phyloP scores from a whole-genome alignment of 2,888 invertebrate genomes.

The Erynnis tages region DNA sequence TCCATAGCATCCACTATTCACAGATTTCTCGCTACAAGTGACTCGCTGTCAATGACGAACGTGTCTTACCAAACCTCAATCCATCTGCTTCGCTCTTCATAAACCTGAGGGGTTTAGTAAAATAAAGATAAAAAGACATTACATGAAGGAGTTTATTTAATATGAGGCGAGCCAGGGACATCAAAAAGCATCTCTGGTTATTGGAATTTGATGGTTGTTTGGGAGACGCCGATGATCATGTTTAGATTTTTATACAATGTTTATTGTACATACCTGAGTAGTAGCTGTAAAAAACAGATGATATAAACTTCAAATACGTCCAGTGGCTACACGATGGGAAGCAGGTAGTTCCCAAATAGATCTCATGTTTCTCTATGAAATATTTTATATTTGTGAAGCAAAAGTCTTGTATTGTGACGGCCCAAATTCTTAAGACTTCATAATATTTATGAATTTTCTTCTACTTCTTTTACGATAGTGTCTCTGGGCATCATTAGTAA shows the following conservation, averaged over 20 bases:
- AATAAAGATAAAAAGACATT: constrained; percentile 37
- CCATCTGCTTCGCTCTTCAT: constrained; percentile 31
- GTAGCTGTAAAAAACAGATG: background rate
- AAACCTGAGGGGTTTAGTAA: constrained; percentile 33
- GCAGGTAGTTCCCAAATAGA: too few species aligned
- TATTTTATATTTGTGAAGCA: too few species aligned
- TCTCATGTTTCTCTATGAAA: too few species aligned
- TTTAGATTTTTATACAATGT: constrained; percentile 34
- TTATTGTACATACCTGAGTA: constrained; percentile 7
- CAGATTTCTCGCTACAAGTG: background rate
- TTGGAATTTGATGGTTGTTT: constrained; percentile 43
- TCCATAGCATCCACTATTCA: background rate
- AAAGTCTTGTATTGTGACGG: too few species aligned
- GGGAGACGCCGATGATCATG: constrained; percentile 23
- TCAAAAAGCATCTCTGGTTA: constrained; percentile 46
- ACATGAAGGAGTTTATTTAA: constrained; percentile 45
- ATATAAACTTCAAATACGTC: too few species aligned
- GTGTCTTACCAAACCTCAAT: constrained; percentile 30
- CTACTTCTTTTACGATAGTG: too few species aligned
- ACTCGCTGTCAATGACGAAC: background rate
- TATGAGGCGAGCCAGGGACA: constrained; percentile 43
- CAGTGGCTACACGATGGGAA: too few species aligned
- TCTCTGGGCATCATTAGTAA: too few species aligned
- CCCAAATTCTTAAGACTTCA: too few species aligned
- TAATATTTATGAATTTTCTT: too few species aligned